Evolutionary conservation across 37 sponge, comb jelly and placozoan species (phyloP), one percentile per base, ranked within the genome.

Genomic region (Ephydatia muelleri): DNA sequence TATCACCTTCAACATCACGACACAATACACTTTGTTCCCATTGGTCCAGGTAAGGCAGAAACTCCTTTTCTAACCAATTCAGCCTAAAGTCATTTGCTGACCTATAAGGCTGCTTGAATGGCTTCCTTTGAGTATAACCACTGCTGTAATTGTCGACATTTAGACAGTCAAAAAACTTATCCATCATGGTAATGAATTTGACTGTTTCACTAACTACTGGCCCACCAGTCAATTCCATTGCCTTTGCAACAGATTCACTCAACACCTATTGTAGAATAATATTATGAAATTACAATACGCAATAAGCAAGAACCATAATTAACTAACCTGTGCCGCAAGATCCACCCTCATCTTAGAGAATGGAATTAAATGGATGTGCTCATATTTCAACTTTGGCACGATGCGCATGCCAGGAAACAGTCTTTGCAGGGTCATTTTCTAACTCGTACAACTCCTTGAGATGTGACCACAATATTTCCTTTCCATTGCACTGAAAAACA

Each of bases 271-370:
- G n/a, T n/a, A n/a, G n/a, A n/a, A n/a, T n/a, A n/a, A n/a, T n/a
- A n/a, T n/a, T n/a, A n/a, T n/a, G n/a, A n/a, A n/a, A n/a, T n/a
- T n/a, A n/a, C n/a, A n/a, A n/a, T n/a, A n/a, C n/a, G n/a, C n/a
- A n/a, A n/a, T n/a, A n/a, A n/a, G n/a, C n/a, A n/a, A n/a, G n/a
- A n/a, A n/a, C n/a, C n/a, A n/a, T n/a, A n/a, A n/a, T n/a, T n/a
- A n/a, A n/a, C n/a, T n/a, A n/a, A 88, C 89, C 84, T 88, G 84
- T 25, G 84, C 79, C 28, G 89, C 89, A 3, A 88, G n/a, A 34
- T 88, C 83, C 13, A 88, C n/a, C n/a, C n/a, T n/a, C n/a, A n/a
- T n/a, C n/a, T n/a, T n/a, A n/a, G n/a, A n/a, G n/a, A n/a, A n/a
- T n/a, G n/a, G n/a, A n/a, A n/a, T n/a, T n/a, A n/a, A n/a, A n/a